Conservation (phyloP, 2,797 vertebrate species). For the Octomys mimax region DNA sequence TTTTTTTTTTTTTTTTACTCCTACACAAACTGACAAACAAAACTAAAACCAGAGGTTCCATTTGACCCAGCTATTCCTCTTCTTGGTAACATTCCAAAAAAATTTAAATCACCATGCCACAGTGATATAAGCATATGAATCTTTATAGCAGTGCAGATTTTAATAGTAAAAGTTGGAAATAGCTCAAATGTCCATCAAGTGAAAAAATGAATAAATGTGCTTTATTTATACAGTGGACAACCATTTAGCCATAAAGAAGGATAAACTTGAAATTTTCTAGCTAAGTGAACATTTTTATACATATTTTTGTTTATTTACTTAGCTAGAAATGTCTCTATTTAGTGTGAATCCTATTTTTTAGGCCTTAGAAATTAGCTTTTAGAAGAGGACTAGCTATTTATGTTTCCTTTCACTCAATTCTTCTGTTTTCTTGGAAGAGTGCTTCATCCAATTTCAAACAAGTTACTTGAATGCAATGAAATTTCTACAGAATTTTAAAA, state of each 20-base stretch:
- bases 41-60: background rate
- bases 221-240: background rate
- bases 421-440: background rate
- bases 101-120: background rate
- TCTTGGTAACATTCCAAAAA: background rate
- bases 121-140: background rate
- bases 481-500: background rate
- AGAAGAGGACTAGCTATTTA: background rate
- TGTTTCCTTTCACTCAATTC: background rate
- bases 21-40: background rate
- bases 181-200: background rate
- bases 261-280: background rate
- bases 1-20: background rate
- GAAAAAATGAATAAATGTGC: background rate
- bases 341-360: background rate
- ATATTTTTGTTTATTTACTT: no score
- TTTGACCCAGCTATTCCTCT: background rate
- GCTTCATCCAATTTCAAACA: background rate
- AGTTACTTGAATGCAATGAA: background rate
- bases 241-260: background rate
- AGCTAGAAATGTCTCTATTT: background rate
- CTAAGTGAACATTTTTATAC: no score
- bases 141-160: background rate
- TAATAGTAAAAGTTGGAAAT: background rate
- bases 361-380: background rate